Percentiles rank a stretch among this genome's conserved stretches.
phyloP scores from a whole-genome alignment of 2,113 vertebrate genomes.

The Sminthopsis crassicaudata region DNA sequence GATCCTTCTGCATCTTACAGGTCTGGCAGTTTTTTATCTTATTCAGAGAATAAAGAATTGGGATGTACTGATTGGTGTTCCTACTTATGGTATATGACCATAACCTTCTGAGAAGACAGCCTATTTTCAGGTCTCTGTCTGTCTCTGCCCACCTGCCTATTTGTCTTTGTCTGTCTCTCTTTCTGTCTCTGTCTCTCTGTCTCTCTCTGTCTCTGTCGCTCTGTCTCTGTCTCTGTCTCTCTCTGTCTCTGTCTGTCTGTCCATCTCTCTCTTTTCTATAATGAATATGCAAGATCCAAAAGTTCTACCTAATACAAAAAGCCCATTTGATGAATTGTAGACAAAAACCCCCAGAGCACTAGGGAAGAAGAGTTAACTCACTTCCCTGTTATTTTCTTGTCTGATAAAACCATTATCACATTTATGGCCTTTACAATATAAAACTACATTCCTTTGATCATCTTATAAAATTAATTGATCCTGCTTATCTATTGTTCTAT shows the following conservation, averaged over 20 bases:
- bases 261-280: constrained; percentile 56
- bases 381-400: constrained; percentile 84
- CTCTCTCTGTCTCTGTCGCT: too few relatives aligned
- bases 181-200: background rate
- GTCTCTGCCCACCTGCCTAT: background rate
- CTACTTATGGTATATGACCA: constrained; percentile 66
- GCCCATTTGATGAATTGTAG: constrained; percentile 83
- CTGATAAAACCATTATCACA: constrained; percentile 88
- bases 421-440: constrained; percentile 86
- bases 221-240: background rate
- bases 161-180: too few relatives aligned
- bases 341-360: constrained; percentile 86
- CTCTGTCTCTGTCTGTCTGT: background rate
- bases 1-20: background rate
- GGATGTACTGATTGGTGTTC: constrained; percentile 45
- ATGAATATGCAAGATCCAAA: constrained; percentile 82
- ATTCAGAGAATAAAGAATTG: constrained; percentile 50
- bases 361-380: constrained; percentile 83
- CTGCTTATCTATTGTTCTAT: constrained; percentile 94
- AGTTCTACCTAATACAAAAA: constrained; percentile 84
- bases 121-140: constrained; percentile 59
- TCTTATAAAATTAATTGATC: constrained; percentile 90
- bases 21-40: background rate
- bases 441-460: constrained; percentile 90
- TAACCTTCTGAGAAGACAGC: constrained; percentile 66